Evolutionary conservation across 2,888 invertebrate genomes (phyloP).

Genomic region (Nephrotoma guestfalica): DNA sequence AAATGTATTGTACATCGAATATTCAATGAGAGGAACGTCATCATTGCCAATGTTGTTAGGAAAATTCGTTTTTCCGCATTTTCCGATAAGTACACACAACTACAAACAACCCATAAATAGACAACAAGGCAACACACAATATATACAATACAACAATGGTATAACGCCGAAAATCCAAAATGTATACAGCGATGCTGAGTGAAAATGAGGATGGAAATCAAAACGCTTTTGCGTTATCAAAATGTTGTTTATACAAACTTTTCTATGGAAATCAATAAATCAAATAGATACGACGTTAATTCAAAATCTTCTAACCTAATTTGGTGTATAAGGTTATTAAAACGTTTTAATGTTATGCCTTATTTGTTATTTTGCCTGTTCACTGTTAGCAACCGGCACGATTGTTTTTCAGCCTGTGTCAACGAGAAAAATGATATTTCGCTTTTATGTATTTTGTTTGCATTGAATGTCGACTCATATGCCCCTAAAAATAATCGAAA

Average conservation of each 20-base stretch:
- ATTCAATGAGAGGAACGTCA: not conserved
- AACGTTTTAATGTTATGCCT: not conserved
- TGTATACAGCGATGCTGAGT: not conserved
- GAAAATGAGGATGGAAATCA: not conserved
- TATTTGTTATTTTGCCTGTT: not conserved
- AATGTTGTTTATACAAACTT: not conserved
- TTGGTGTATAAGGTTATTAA: not conserved
- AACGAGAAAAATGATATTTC: too few species aligned
- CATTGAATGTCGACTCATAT: too few species aligned
- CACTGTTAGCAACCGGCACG: not conserved
- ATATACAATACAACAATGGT: not conserved
- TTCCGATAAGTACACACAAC: not conserved
- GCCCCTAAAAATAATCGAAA: too few species aligned
- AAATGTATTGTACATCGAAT: not conserved
- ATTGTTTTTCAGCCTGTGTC: too few species aligned
- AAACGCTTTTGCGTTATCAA: not conserved
- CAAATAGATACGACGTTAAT: not conserved
- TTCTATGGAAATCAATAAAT: not conserved
- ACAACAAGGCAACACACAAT: not conserved
- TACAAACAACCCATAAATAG: not conserved
- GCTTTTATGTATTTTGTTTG: too few species aligned
- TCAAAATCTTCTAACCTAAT: not conserved
- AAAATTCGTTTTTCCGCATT: not conserved
- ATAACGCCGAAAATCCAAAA: not conserved
- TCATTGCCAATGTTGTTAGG: not conserved